Percentiles rank a stretch among this genome's conserved stretches.
Conservation (phyloP, 2,113 vertebrate species). For the Leptodactylus fuscus region DNA sequence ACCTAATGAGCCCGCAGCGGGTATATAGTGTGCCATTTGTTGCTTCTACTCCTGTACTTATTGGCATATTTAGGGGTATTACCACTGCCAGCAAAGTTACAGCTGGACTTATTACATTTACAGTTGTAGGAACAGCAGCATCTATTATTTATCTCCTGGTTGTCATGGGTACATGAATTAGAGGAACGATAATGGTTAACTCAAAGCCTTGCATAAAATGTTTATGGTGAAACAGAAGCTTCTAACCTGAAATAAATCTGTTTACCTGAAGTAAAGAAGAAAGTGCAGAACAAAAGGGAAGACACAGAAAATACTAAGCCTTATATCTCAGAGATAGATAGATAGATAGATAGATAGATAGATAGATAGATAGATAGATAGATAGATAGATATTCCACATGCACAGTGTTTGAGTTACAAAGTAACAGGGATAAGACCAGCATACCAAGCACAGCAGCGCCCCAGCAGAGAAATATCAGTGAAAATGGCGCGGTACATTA, state of each 20-base stretch:
- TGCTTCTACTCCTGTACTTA: background rate
- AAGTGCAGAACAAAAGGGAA: background rate
- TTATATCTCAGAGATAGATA: background rate
- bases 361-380: too few relatives aligned
- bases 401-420: too few relatives aligned
- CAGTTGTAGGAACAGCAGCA: background rate
- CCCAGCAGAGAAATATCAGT: too few relatives aligned
- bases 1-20: constrained; percentile 43
- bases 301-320: background rate
- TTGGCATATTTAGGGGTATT: background rate
- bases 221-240: background rate
- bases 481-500: too few relatives aligned
- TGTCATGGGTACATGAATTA: constrained; percentile 27
- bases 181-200: constrained; percentile 20
- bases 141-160: constrained; percentile 27
- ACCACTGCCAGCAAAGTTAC: background rate
- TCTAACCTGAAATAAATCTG: background rate
- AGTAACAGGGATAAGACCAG: too few relatives aligned
- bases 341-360: background rate
- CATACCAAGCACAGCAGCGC: too few relatives aligned
- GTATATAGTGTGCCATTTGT: background rate
- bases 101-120: background rate
- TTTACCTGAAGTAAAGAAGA: too few relatives aligned
- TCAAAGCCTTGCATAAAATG: background rate
- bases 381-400: too few relatives aligned